Base-by-base conservation (phyloP, 2,888 invertebrate genomes). In the Idaea straminata region DNA sequence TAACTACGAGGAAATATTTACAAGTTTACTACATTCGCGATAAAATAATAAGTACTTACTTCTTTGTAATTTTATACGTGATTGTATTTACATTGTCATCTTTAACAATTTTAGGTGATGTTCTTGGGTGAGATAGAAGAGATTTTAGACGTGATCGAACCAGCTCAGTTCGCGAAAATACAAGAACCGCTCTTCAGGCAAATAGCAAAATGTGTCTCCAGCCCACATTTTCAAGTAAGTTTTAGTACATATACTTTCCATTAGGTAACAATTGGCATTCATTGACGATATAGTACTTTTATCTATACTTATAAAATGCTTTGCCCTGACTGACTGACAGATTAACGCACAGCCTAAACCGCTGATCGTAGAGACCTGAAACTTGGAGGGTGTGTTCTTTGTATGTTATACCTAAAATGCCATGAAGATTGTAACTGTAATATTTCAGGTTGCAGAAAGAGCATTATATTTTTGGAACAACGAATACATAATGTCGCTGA, bases 381-480 rank as follows among this genome's bases (percentile, higher is more conserved):
- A 36, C 36, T 10, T 36, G 36, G 25, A 25, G 25, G 25, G 25
- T 25, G 25, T 25, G 25, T 25, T 25, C 25, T 25, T 25, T 25
- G 25, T 25, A 25, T 25, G 35, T 62, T 36, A 35, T 67, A 59
- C 57, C 57, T 57, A 25, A 10, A 62, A 6, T 15, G 58, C 16
- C 16, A 16, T 62, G 60, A 38, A 36, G 7, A 15, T n/a, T 10
- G 13, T 1, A 63, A 35, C 47, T 35, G 64, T 7, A 59, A 15
- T 5, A 64, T 81, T 91, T 1, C 86, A 99, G 98, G 99, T 99
- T 84, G 99, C 99, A 74, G 99, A 99, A 92, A 95, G 99, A 90
- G 99, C 99, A 80, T 94, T 99, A 77, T 99, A 99, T 94, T 99
- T 98, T 93, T 99, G 99, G 99, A 99, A 99, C 95, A 99, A 99